Conservation (phyloP, 2,888 invertebrate genomes). For the Apodemia zela region DNA sequence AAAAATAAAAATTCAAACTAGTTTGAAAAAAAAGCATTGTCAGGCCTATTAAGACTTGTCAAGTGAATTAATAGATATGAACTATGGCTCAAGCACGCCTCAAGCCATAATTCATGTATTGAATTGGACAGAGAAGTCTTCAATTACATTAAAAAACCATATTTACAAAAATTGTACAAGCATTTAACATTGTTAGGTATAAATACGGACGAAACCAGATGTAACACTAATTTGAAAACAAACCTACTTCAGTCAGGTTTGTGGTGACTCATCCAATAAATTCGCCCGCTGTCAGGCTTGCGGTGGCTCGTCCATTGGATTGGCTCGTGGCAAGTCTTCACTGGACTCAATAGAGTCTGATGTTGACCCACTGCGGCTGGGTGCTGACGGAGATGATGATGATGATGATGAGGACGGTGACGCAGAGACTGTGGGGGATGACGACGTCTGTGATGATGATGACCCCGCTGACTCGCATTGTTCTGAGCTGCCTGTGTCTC, state of each 20-base stretch:
- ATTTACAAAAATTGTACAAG: no score
- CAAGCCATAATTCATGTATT: no score
- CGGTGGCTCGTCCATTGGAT: conserved; percentile 69
- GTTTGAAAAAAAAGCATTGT: no score
- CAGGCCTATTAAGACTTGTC: no score
- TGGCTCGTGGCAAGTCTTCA: conserved; percentile 62
- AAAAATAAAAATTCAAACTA: no score
- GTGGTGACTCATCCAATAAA: neutral
- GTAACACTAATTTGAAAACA: neutral
- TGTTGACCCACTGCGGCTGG: conserved; percentile 44
- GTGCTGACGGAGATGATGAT: conserved; percentile 40
- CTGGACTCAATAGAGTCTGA: conserved; percentile 32
- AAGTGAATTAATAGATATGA: no score
- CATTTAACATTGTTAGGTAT: neutral
- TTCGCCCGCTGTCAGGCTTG: conserved; percentile 59
- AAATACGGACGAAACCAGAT: conserved; percentile 1
- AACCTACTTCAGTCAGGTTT: neutral
- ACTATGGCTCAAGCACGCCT: no score
- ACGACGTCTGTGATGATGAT: conserved; percentile 31
- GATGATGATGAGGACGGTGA: conserved; percentile 35
- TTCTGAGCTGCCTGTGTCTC: conserved; percentile 46
- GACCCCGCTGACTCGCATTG: conserved; percentile 40
- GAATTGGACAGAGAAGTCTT: no score
- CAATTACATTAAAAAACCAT: no score
- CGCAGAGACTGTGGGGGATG: conserved; percentile 27